Percentiles rank a stretch among this genome's conserved stretches.
These are phyloP conservation scores for Pristionchus japonicus DNA, from an alignment of 2,888 invertebrate genomes.

Conservation along the genomic window DNA sequence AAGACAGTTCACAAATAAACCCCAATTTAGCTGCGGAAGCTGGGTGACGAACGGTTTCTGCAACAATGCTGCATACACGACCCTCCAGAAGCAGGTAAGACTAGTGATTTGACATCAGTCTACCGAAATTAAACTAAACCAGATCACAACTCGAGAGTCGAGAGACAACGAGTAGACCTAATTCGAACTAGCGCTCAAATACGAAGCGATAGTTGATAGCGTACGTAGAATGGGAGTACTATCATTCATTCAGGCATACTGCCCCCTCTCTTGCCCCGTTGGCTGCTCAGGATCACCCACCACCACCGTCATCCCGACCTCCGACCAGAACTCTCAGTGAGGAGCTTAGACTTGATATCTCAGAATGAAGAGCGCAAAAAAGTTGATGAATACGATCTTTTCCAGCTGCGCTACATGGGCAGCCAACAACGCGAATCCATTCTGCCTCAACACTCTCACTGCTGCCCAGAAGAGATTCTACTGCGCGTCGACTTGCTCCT, in stretches of 20 bases:
- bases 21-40: neutral
- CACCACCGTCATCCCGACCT: constrained; percentile 1
- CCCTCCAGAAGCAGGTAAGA: constrained; percentile 17
- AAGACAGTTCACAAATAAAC: neutral
- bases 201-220: too few relatives aligned
- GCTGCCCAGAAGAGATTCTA: neutral
- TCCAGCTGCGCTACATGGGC: constrained; percentile 2
- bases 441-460: constrained; percentile 5
- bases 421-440: neutral
- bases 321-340: neutral
- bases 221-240: too few relatives aligned
- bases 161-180: too few relatives aligned
- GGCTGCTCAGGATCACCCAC: neutral
- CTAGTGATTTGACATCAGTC: too few relatives aligned
- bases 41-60: constrained; percentile 29
- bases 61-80: constrained; percentile 33
- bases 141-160: too few relatives aligned
- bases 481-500: neutral
- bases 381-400: neutral
- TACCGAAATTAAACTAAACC: too few relatives aligned
- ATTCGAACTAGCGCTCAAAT: too few relatives aligned
- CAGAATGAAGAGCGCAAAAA: too few relatives aligned
- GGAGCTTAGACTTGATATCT: too few relatives aligned
- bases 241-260: neutral
- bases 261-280: neutral